Evolutionary conservation across 2,888 invertebrate species (phyloP).

Genomic region (Eudemis profundana): DNA sequence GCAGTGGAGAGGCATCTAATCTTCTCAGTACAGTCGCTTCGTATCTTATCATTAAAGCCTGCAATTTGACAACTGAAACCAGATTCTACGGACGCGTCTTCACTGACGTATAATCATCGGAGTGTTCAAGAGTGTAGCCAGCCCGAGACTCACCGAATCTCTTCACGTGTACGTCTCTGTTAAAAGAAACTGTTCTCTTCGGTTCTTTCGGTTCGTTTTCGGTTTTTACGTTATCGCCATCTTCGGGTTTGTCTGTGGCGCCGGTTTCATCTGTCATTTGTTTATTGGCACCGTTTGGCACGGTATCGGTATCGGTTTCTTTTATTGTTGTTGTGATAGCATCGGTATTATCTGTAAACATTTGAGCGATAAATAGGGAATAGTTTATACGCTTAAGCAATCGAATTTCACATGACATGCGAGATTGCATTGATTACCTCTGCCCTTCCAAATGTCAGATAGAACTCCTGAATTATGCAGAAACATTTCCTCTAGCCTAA

Average conservation of each 20-base stretch:
- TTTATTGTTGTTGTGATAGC: constrained; percentile 67
- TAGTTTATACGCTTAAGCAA: neutral
- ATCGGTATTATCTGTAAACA: constrained; percentile 78
- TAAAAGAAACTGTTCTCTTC: constrained; percentile 92
- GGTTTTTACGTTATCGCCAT: constrained; percentile 69
- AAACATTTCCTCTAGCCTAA: too few relatives aligned
- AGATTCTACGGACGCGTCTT: neutral
- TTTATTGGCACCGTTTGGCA: constrained; percentile 64
- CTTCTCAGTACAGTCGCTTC: too few relatives aligned
- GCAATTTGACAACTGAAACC: too few relatives aligned
- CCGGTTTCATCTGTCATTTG: constrained; percentile 80
- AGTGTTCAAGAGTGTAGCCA: constrained; percentile 50
- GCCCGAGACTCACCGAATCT: constrained; percentile 90
- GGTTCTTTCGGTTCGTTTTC: constrained; percentile 74
- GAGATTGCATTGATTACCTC: neutral
- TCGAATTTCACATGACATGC: neutral
- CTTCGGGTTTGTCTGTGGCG: constrained; percentile 71
- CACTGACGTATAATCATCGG: neutral
- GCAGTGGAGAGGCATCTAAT: too few relatives aligned
- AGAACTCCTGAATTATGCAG: constrained; percentile 7
- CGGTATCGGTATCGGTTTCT: constrained; percentile 55
- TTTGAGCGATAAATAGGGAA: constrained; percentile 30
- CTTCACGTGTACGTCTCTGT: constrained; percentile 95
- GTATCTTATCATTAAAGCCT: too few relatives aligned
- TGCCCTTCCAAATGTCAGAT: constrained; percentile 28